Conservation (phyloP, 2,888 invertebrate genomes). For the Cataglyphis rosenhaueri region DNA sequence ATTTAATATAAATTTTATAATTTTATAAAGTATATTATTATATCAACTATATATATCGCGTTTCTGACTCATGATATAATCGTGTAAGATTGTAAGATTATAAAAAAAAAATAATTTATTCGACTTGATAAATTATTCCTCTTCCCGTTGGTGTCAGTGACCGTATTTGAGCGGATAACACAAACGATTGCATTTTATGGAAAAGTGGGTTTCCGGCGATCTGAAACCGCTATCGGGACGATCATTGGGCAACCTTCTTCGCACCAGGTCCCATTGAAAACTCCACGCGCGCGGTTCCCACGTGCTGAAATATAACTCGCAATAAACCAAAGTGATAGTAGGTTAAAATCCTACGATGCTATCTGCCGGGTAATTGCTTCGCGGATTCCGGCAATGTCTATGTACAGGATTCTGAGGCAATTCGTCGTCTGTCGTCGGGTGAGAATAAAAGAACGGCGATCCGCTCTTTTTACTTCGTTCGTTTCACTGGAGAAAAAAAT, state of each 20-base stretch:
- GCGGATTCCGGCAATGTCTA: slow-evolving; percentile 66
- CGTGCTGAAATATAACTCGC: slow-evolving; percentile 84
- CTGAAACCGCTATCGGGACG: slow-evolving; percentile 81
- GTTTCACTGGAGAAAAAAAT: slow-evolving; percentile 51
- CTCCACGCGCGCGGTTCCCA: slow-evolving; percentile 80
- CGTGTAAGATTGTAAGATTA: not conserved
- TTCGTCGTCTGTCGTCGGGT: slow-evolving; percentile 73
- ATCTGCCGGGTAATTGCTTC: slow-evolving; percentile 82
- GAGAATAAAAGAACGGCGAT: slow-evolving; percentile 71
- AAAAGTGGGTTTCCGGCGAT: slow-evolving; percentile 84
- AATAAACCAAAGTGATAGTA: slow-evolving; percentile 84
- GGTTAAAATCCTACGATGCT: slow-evolving; percentile 83
- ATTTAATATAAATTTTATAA: not conserved
- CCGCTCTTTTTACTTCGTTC: slow-evolving; percentile 65
- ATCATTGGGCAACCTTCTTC: slow-evolving; percentile 84
- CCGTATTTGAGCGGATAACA: slow-evolving; percentile 70
- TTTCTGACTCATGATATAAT: not conserved
- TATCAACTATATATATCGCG: not conserved
- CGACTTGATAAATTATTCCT: not conserved
- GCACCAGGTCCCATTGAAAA: slow-evolving; percentile 81
- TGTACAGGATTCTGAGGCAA: slow-evolving; percentile 73
- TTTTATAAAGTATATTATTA: not conserved
- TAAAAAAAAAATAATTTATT: not conserved
- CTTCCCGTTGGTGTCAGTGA: slow-evolving; percentile 67
- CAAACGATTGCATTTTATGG: slow-evolving; percentile 77